A percentile compares a stretch with the other conserved stretches of the same genome.
Evolutionary conservation across 2,113 vertebrate species (phyloP).

Genomic region (Petrocephalus microphthalmus): DNA sequence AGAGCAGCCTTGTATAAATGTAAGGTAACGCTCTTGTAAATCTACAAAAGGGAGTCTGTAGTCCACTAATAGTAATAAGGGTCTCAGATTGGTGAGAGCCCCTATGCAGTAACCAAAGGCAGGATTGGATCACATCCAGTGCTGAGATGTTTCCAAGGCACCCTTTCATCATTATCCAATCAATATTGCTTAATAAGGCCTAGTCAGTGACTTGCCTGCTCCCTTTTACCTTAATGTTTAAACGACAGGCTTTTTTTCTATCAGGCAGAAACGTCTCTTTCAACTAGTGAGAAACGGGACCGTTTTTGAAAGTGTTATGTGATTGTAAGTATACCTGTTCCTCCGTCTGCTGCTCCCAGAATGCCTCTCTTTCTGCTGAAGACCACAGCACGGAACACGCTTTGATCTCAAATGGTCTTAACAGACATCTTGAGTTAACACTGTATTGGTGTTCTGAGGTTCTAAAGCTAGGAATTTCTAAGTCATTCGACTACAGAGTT

Average conservation of each 20-base stretch:
- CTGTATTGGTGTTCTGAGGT: not conserved
- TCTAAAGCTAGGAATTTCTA: not conserved
- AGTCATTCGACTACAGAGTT: not conserved
- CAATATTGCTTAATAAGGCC: conserved; percentile 19
- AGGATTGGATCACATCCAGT: conserved; percentile 4
- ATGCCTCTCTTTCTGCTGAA: not conserved
- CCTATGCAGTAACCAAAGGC: not conserved
- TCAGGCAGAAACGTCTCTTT: not conserved
- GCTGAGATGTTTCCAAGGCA: conserved; percentile 4
- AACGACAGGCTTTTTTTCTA: not conserved
- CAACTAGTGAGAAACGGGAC: not conserved
- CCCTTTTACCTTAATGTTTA: not conserved
- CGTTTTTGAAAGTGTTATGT: not conserved
- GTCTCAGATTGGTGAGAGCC: not conserved
- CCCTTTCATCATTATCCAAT: conserved; percentile 16
- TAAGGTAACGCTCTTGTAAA: not conserved
- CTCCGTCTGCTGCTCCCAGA: not conserved
- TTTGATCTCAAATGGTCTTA: not conserved
- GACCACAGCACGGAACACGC: not conserved
- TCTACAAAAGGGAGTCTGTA: not conserved
- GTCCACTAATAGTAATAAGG: not conserved
- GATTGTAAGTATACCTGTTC: not conserved
- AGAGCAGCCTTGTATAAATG: not conserved
- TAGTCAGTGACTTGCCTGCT: not conserved
- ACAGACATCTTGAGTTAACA: not conserved